Percentiles rank a stretch among this genome's conserved stretches.
These are phyloP conservation scores for Babylonia areolata DNA, from an alignment of 1,140 invertebrate species.

Conservation along the genomic window DNA sequence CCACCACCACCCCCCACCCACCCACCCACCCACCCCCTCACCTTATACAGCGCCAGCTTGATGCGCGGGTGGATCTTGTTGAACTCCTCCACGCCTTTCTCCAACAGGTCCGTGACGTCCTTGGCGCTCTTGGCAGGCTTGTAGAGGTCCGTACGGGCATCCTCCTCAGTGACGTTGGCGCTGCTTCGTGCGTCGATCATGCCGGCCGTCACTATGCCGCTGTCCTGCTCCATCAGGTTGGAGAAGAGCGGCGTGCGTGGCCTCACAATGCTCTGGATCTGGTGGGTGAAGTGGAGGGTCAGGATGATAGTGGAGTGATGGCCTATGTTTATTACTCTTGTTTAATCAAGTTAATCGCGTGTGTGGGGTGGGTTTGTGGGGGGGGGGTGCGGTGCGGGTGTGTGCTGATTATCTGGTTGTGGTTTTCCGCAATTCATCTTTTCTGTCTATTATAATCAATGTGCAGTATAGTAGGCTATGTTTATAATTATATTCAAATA, in stretches of 20 bases:
- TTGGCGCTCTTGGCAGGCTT: conserved; percentile 54
- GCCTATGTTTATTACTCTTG: too few species aligned
- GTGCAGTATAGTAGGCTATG: too few species aligned
- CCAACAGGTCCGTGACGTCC: conserved; percentile 65
- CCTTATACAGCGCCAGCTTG: conserved; percentile 72
- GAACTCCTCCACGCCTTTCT: conserved; percentile 73
- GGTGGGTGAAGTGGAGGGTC: neutral
- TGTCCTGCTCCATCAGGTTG: conserved; percentile 74
- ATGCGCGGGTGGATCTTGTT: conserved; percentile 74
- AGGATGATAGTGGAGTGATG: too few species aligned
- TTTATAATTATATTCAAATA: too few species aligned
- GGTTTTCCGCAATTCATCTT: too few species aligned
- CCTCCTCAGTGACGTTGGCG: conserved; percentile 64
- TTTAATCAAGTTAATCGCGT: too few species aligned
- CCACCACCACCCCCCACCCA: too few species aligned
- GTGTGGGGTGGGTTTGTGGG: too few species aligned
- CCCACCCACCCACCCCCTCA: too few species aligned
- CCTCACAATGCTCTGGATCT: conserved; percentile 67
- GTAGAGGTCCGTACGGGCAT: conserved; percentile 71
- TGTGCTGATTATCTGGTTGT: too few species aligned
- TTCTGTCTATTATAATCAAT: too few species aligned
- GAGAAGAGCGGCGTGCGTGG: conserved; percentile 67
- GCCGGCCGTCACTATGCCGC: conserved; percentile 73
- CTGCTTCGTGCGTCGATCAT: conserved; percentile 65
- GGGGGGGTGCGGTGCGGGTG: too few species aligned